phyloP scores from a whole-genome alignment of 2,797 vertebrate species.

The Hyperoplus immaculatus region DNA sequence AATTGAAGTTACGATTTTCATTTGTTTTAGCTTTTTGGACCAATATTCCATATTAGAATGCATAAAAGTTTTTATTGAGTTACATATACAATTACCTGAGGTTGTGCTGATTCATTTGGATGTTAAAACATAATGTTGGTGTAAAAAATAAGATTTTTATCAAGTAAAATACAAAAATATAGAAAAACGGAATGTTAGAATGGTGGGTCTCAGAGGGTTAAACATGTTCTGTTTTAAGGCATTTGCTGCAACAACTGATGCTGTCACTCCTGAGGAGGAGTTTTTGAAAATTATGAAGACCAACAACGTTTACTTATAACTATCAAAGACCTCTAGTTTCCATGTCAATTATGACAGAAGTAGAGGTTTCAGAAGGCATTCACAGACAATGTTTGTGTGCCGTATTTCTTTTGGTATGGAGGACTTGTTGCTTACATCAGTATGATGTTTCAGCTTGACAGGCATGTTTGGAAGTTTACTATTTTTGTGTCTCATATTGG shows the following conservation, averaged over 20 bases:
- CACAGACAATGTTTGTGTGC: background rate
- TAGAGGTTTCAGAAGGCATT: background rate
- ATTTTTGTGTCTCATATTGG: conserved; percentile 21
- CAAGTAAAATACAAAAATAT: too few relatives aligned
- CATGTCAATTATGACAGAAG: background rate
- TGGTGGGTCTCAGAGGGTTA: too few relatives aligned
- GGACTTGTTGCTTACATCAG: background rate
- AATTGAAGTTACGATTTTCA: too few relatives aligned
- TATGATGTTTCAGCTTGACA: conserved; percentile 20
- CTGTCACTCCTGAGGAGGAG: conserved; percentile 1
- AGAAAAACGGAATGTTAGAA: too few relatives aligned
- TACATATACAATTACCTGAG: too few relatives aligned
- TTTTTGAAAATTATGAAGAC: too few relatives aligned
- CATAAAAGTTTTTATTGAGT: too few relatives aligned
- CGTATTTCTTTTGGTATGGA: background rate
- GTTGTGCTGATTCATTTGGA: too few relatives aligned
- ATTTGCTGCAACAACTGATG: conserved; percentile 9
- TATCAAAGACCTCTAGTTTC: conserved; percentile 9
- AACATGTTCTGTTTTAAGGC: conserved; percentile 8
- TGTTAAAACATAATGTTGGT: too few relatives aligned
- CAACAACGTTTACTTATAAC: conserved; percentile 2
- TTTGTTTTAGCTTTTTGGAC: too few relatives aligned
- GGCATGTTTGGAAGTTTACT: conserved; percentile 3
- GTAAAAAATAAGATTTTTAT: too few relatives aligned
- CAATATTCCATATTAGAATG: too few relatives aligned